Evolutionary conservation across 2,797 vertebrate species (phyloP), one percentile per base, ranked within the genome.

Genomic region (Acipenser oxyrinchus): DNA sequence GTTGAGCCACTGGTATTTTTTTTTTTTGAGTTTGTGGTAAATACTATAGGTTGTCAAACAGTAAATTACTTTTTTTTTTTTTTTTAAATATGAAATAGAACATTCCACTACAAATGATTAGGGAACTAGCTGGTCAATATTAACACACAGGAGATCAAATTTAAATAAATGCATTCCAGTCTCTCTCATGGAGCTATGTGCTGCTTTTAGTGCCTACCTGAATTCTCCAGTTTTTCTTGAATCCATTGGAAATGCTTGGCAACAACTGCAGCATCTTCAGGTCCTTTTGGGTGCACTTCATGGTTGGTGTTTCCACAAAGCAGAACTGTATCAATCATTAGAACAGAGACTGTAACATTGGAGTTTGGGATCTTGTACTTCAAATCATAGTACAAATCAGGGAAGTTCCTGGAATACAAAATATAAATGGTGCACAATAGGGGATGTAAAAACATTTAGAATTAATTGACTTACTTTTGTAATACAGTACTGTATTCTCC

Each of bases 311-410:
- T 85, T 4, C 86, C 86, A 75, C 86, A 88, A 48, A 87, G 65
- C 37, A 80, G 63, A 68, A 85, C 83, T 0, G 84, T 88, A 67
- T 88, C 85, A 8, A 83, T 80, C 85, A 88, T 87, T 70, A 88
- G 72, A 60, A 88, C 60, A 0, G 69, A 81, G 76, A 86, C 6
- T 0, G 81, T 74, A 48, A 75, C 18, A 8, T 83, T 84, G 23
- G 77, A 76, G 63, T 66, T 68, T 10, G 83, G 83, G 68, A 84
- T 66, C 50, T 72, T 77, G 48, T 86, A 82, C 12, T 66, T 18
- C 0, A 88, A 76, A 55, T 85, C 65, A 18, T 86, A 86, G 69
- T 85, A 85, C 8, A 86, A 77, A 18, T 70, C 69, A 1, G 82
- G 83, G 66, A 78, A 88, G 10, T 78, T 75, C 85, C 86, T 88